A percentile compares a stretch with the other conserved stretches of the same genome.
Evolutionary conservation across 2,888 invertebrate genomes (phyloP).

Genomic region (Heliconius hortense): DNA sequence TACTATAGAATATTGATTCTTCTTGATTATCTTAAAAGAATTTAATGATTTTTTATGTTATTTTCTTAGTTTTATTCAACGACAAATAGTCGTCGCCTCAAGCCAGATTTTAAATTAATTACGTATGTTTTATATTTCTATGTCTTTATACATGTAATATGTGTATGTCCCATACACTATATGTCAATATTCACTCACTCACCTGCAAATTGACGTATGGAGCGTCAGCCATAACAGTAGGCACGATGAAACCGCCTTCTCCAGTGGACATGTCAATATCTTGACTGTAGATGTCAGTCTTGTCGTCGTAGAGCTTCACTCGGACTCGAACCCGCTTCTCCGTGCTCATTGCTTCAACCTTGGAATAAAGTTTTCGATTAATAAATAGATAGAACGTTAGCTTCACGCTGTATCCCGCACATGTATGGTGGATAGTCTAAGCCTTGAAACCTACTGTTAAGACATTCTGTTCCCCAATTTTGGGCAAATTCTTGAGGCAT

Average conservation of each 20-base stretch:
- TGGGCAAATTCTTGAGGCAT: neutral
- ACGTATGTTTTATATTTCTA: no score
- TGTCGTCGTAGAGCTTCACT: constrained; percentile 85
- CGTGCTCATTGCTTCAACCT: constrained; percentile 87
- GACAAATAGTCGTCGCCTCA: no score
- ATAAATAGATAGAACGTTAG: neutral
- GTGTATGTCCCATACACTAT: neutral
- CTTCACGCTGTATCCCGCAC: neutral
- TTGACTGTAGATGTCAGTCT: constrained; percentile 86
- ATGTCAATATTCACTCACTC: constrained; percentile 43
- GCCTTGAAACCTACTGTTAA: neutral
- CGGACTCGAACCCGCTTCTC: constrained; percentile 85
- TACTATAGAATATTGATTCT: no score
- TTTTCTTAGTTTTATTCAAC: no score
- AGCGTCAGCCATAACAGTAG: constrained; percentile 85
- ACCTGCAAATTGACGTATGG: constrained; percentile 85
- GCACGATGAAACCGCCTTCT: constrained; percentile 86
- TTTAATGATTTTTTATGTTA: no score
- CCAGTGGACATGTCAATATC: constrained; percentile 86
- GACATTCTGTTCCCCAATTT: neutral
- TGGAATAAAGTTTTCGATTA: constrained; percentile 8
- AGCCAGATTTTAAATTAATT: neutral
- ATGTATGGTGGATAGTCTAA: neutral
- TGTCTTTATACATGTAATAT: no score
- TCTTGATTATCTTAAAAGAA: no score